Percentiles rank a stretch among this genome's conserved stretches.
Conservation (phyloP, 2,888 invertebrate species). For the Protodeltote pygarga region DNA sequence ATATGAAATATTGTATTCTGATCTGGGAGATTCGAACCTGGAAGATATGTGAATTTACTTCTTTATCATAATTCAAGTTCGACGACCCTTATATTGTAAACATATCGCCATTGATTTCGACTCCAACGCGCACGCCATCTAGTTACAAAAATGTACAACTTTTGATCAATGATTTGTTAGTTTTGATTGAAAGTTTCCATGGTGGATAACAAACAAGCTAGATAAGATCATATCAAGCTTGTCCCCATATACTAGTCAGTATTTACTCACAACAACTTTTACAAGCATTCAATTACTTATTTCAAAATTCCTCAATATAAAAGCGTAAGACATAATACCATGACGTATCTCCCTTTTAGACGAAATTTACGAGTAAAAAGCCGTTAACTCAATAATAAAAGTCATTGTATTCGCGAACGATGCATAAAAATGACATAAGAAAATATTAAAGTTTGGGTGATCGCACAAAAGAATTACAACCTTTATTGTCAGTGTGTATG, state of each 20-base stretch:
- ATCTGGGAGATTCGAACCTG: too few species aligned
- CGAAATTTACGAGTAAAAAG: conserved; percentile 33
- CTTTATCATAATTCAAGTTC: too few species aligned
- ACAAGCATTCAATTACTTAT: not conserved
- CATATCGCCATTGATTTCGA: too few species aligned
- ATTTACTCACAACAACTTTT: not conserved
- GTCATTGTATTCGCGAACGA: conserved; percentile 47
- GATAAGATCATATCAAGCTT: too few species aligned
- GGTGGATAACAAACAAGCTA: too few species aligned
- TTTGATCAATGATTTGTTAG: too few species aligned
- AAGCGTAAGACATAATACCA: not conserved
- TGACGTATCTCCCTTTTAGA: conserved; percentile 9
- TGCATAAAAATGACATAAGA: conserved; percentile 44
- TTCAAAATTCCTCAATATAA: conserved; percentile 10
- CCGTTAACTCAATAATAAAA: conserved; percentile 39
- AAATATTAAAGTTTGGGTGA: conserved; percentile 44
- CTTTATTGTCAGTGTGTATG: conserved; percentile 26
- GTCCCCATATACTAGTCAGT: not conserved
- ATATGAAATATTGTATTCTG: too few species aligned
- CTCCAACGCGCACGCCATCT: too few species aligned
- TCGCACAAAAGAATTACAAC: conserved; percentile 40
- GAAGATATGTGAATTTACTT: too few species aligned
- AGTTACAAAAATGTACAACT: too few species aligned
- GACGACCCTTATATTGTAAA: too few species aligned
- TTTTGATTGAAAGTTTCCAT: too few species aligned